Base-by-base conservation (phyloP, 2,888 invertebrate species). In the Aleiodes leptofemur region DNA sequence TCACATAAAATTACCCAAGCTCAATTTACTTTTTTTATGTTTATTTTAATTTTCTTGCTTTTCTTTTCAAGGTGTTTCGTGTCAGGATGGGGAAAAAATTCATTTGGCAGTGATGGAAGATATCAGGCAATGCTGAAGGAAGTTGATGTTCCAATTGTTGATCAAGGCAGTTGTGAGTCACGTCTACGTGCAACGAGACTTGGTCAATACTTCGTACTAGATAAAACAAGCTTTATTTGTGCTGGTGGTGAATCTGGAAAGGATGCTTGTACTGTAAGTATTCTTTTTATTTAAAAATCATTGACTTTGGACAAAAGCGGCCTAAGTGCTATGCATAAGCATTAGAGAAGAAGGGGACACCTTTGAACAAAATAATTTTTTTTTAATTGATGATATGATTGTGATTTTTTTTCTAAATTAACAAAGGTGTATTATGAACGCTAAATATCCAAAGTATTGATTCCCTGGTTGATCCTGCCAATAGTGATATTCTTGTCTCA, bases 21-120 rank as follows among this genome's bases (percentile, higher is more conserved):
- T 23, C 68, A 61, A 29, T 57, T 38, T 61, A 56, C 38, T 43
- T 9, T 43, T 43, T 43, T 43, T 9, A 43, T 43, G 43, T 69
- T 43, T 8, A 16, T 50, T 34, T 23, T 8, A 38, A 13, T 73
- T 16, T 43, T 72, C 1, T 59, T 11, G 68, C 59, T 76, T n/a
- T 43, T 76, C 68, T 73, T 82, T 81, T 38, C 76, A 72, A 64
- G 91, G 78, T 94, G 94, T 83, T 92, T 91, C 90, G 94, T 95
- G 0, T 91, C 95, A n/a, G 97, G 97, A 11, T 97, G 97, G 96
- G 97, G 97, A 13, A 95, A 96, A 86, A 91, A 95, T 80, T 93
- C 94, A 80, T 97, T 95, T 78, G 91, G 91, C 1, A 55, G 88
- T 3, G 84, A 69, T 13, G 91, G 88, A 87, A 90, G 89, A 78